Evolutionary conservation across 2,797 vertebrate genomes (phyloP), one percentile per base, ranked within the genome.

Genomic region (Momotus momota): DNA sequence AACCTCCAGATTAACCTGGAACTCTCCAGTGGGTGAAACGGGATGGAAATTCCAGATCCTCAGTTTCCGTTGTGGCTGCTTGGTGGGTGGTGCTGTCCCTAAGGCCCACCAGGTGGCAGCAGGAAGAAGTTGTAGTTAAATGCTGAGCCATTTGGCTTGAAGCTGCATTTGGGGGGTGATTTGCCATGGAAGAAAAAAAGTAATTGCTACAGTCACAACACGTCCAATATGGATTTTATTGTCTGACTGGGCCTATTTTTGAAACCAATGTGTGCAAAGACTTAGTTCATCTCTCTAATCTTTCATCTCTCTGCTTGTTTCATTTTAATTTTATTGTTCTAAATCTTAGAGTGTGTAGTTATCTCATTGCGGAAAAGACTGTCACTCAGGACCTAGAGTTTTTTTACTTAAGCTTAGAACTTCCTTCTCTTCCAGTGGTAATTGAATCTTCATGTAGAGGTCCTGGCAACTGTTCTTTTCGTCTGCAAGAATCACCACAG

Each of bases 41-140:
- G 78, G 81, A 70, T 85, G 93, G 83, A 80, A 95, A 96, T 91
- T 83, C 48, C 46, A 9, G 31, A 94, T 90, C 62, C 54, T 74
- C 12, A 52, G 71, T 75, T 33, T 15, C 35, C 12, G 7, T 8
- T 65, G 55, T 41, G 41, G 40, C 35, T 58, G 6, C 20, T 1
- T 2, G 15, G 16, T 35, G 31, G 35, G 9, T 84, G 71, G 66
- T 93, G 65, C 26, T 93, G 81, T 57, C 77, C 8, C 33, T 57
- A 25, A 58, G 15, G 17, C 81, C 97, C 97, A 96, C 96, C 93
- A 97, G 97, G 94, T 97, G 97, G 97, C 97, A 97, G 96, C 88
- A 46, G 79, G 61, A 60, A 83, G 92, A 75, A 94, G 83, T 66
- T 48, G 55, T 48, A 33, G 18, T 17, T 14, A 2, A 1, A 4